phyloP scores from a whole-genome alignment of 2,888 invertebrate species.

The Agrotis segetum region DNA sequence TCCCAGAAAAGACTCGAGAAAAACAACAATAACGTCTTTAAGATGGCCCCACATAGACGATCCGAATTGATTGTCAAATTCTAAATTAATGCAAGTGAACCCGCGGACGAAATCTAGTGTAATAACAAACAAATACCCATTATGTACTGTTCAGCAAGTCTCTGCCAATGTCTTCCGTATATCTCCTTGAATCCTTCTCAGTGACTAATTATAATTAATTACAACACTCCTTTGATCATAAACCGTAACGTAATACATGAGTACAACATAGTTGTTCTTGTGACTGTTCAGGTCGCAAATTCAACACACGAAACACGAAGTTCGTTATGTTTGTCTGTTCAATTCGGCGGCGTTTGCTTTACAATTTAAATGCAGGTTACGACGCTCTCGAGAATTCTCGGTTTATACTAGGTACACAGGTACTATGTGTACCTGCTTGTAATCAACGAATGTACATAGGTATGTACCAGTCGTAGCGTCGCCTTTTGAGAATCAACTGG shows the following conservation, averaged over 20 bases:
- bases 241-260: not conserved
- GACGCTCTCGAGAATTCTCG: slow-evolving; percentile 62
- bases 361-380: slow-evolving; percentile 79
- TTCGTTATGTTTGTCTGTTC: slow-evolving; percentile 75
- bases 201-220: not conserved
- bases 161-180: not conserved
- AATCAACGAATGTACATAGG: slow-evolving; percentile 57
- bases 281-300: slow-evolving; percentile 69
- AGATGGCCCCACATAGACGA: too few species aligned
- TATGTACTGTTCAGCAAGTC: not conserved
- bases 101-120: too few species aligned
- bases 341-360: slow-evolving; percentile 75
- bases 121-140: too few species aligned
- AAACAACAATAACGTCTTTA: too few species aligned
- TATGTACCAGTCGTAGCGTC: slow-evolving; percentile 29
- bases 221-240: slow-evolving; percentile 7
- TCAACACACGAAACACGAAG: slow-evolving; percentile 72
- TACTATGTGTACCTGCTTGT: slow-evolving; percentile 54
- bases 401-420: slow-evolving; percentile 55
- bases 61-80: too few species aligned
- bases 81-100: too few species aligned
- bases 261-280: slow-evolving; percentile 38
- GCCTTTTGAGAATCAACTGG: slow-evolving; percentile 63
- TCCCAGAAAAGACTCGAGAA: too few species aligned
- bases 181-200: not conserved